These are phyloP conservation scores for Noctua fimbriata DNA, from an alignment of 2,888 invertebrate species.

Conservation along the genomic window DNA sequence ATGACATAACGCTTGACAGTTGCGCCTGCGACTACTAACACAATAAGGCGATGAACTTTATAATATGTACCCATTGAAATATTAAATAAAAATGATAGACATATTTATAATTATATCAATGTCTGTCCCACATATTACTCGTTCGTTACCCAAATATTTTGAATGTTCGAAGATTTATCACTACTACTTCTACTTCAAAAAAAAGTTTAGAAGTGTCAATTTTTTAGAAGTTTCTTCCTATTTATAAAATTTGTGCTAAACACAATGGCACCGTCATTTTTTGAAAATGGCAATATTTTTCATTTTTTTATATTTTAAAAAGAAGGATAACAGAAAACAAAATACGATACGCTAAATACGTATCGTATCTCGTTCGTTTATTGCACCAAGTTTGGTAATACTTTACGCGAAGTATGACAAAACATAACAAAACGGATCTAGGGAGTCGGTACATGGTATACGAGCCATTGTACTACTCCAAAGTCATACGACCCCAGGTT, in stretches of 20 bases:
- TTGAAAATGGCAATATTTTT: conserved; percentile 22
- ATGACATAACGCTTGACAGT: neutral
- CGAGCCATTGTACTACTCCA: neutral
- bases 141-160: conserved; percentile 11
- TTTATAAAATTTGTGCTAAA: conserved; percentile 50
- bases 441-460: conserved; percentile 19
- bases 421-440: conserved; percentile 25
- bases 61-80: conserved; percentile 10
- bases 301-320: neutral
- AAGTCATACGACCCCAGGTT: conserved; percentile 17
- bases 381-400: conserved; percentile 37
- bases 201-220: conserved; percentile 38
- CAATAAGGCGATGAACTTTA: conserved; percentile 23
- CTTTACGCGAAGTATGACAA: conserved; percentile 11
- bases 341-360: conserved; percentile 23
- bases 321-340: conserved; percentile 12
- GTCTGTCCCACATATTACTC: neutral
- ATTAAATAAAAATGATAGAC: neutral
- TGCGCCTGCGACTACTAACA: conserved; percentile 12
- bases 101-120: neutral
- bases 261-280: conserved; percentile 50
- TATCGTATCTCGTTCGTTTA: conserved; percentile 11
- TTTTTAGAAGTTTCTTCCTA: conserved; percentile 38
- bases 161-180: conserved; percentile 47
- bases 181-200: conserved; percentile 45